Conservation (phyloP, 1,140 invertebrate species). For the Drosophila prosaltans region DNA sequence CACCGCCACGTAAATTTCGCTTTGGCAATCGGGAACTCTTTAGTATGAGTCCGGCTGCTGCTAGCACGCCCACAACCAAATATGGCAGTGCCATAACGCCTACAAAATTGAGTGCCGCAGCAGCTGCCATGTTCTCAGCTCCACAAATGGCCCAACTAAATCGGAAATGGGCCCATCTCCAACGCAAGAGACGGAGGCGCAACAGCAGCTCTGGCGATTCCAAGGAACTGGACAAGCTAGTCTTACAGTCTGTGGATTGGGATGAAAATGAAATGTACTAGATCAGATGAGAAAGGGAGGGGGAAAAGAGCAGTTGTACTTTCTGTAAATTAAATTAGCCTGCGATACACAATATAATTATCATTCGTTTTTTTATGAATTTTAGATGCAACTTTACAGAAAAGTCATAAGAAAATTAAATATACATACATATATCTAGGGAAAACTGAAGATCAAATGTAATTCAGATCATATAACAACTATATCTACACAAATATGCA, state of each 20-base stretch:
- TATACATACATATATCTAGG: not conserved
- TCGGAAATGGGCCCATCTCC: slow-evolving; percentile 77
- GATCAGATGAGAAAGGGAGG: not conserved
- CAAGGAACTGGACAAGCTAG: slow-evolving; percentile 80
- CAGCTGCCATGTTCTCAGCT: slow-evolving; percentile 70
- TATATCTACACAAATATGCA: not conserved
- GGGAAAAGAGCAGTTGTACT: slow-evolving; percentile 23
- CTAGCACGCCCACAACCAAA: slow-evolving; percentile 53
- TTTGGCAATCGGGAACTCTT: slow-evolving; percentile 76
- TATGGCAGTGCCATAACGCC: slow-evolving; percentile 70
- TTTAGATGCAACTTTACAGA: slow-evolving; percentile 64
- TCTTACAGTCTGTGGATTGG: slow-evolving; percentile 82
- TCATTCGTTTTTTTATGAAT: slow-evolving; percentile 23
- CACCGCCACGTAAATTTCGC: slow-evolving; percentile 72
- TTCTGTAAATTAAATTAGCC: slow-evolving; percentile 52
- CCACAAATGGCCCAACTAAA: slow-evolving; percentile 79
- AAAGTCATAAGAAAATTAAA: slow-evolving; percentile 11
- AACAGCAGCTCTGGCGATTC: slow-evolving; percentile 81
- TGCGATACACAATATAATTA: slow-evolving; percentile 35
- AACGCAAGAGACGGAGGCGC: slow-evolving; percentile 57
- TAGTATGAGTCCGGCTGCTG: slow-evolving; percentile 66
- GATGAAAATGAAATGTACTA: slow-evolving; percentile 83
- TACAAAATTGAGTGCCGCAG: slow-evolving; percentile 74
- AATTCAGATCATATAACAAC: not conserved
- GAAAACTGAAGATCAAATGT: slow-evolving; percentile 9